Evolutionary conservation across 2,113 vertebrate genomes (phyloP).

Genomic region (Rutilus rutilus): DNA sequence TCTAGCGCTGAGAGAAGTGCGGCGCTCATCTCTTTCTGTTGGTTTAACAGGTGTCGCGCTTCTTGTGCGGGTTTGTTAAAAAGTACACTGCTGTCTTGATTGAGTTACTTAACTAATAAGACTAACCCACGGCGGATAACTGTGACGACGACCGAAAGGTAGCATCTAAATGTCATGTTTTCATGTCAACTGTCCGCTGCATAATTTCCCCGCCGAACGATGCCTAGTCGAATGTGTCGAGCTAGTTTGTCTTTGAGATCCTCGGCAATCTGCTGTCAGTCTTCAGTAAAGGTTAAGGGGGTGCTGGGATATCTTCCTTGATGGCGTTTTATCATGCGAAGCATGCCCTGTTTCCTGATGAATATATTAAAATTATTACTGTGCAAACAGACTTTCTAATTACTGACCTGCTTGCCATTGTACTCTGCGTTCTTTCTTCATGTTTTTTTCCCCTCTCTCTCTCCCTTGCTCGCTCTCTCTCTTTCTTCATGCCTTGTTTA

Average conservation of each 20-base stretch:
- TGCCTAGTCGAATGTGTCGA: constrained; percentile 56
- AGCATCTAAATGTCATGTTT: constrained; percentile 54
- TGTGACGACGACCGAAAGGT: constrained; percentile 46
- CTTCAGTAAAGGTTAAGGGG: constrained; percentile 78
- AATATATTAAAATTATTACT: constrained; percentile 90
- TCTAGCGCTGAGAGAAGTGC: constrained; percentile 46
- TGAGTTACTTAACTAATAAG: constrained; percentile 57
- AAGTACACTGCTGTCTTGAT: constrained; percentile 45
- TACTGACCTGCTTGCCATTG: constrained; percentile 88
- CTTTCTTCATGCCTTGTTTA: constrained; percentile 78
- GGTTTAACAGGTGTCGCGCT: constrained; percentile 2
- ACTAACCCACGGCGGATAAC: constrained; percentile 45
- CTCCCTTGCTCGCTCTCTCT: constrained; percentile 31
- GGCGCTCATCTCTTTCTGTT: constrained; percentile 32
- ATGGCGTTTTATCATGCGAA: constrained; percentile 84
- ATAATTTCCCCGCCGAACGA: constrained; percentile 49
- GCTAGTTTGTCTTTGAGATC: constrained; percentile 69
- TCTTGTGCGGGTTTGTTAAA: constrained; percentile 47
- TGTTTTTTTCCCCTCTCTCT: constrained; percentile 55
- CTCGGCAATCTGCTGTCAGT: constrained; percentile 71
- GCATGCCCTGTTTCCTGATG: constrained; percentile 86
- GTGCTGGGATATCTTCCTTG: constrained; percentile 80
- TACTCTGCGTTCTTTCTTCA: constrained; percentile 79
- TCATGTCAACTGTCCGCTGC: constrained; percentile 49
- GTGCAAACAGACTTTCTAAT: constrained; percentile 89